Conservation (phyloP, 2,888 invertebrate species). For the Athalia circularis region DNA sequence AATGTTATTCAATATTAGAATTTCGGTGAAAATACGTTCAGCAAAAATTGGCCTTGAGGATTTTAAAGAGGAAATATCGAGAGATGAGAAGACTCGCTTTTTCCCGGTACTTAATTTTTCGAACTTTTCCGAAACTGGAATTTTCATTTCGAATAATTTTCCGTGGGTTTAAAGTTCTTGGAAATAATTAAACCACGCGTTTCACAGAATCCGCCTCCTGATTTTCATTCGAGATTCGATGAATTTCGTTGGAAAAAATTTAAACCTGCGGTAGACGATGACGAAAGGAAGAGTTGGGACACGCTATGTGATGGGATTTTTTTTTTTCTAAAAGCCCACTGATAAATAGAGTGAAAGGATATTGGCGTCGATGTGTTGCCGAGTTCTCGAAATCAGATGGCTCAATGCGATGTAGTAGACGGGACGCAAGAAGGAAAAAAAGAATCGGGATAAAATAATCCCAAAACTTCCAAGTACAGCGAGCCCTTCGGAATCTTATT, state of each 20-base stretch:
- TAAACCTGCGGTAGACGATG: constrained; percentile 25
- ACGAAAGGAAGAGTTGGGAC: background rate
- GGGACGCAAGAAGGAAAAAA: too few relatives aligned
- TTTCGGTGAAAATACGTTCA: too few relatives aligned
- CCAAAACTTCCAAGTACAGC: too few relatives aligned
- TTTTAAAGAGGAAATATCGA: constrained; percentile 10
- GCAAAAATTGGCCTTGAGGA: background rate
- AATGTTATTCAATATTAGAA: too few relatives aligned
- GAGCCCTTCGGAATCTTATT: too few relatives aligned
- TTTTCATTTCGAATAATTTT: constrained; percentile 14
- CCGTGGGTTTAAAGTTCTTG: background rate
- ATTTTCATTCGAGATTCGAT: too few relatives aligned
- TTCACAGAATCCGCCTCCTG: too few relatives aligned
- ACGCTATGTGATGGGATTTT: background rate
- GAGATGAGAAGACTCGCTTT: too few relatives aligned
- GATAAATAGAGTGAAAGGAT: constrained; percentile 15
- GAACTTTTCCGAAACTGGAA: background rate
- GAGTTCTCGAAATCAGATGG: too few relatives aligned
- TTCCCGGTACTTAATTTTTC: background rate
- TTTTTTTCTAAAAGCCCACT: background rate
- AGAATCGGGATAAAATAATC: too few relatives aligned
- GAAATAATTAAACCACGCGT: too few relatives aligned
- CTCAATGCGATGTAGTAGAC: too few relatives aligned
- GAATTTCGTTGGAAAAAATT: constrained; percentile 1
- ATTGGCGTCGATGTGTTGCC: background rate